A percentile compares a stretch with the other conserved stretches of the same genome.
These are phyloP conservation scores for Erethizon dorsatum DNA, from an alignment of 2,797 vertebrate species.

Conservation along the genomic window DNA sequence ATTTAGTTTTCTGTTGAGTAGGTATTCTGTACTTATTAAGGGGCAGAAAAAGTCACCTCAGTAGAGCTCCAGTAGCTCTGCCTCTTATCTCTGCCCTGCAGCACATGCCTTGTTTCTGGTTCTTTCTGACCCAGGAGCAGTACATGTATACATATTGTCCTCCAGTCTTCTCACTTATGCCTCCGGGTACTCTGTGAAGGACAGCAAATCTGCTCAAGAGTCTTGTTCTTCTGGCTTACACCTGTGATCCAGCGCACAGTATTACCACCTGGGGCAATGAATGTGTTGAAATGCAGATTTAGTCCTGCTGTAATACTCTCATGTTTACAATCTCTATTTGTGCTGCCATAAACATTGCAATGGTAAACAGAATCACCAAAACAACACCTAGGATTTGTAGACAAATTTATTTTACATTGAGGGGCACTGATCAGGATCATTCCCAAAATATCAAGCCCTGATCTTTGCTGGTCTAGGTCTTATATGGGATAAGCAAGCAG, in stretches of 20 bases:
- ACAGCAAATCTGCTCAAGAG: background rate
- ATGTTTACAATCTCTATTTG: background rate
- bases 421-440: no score
- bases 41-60: background rate
- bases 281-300: background rate
- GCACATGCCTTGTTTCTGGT: background rate
- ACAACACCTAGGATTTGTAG: no score
- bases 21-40: background rate
- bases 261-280: background rate
- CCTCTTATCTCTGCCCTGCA: background rate
- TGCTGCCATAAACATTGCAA: no score
- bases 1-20: slow-evolving; percentile 3
- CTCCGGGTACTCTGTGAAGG: background rate
- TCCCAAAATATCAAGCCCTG: no score
- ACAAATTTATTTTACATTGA: no score
- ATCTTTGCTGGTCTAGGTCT: no score
- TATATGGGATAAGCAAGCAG: no score
- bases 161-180: background rate
- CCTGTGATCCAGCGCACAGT: background rate
- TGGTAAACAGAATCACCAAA: no score
- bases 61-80: background rate
- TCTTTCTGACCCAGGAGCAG: background rate
- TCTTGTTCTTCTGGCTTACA: background rate
- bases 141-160: background rate
- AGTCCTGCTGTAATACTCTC: background rate